phyloP scores from a whole-genome alignment of 2,888 invertebrate genomes.

The Acanthosepion pharaonis region DNA sequence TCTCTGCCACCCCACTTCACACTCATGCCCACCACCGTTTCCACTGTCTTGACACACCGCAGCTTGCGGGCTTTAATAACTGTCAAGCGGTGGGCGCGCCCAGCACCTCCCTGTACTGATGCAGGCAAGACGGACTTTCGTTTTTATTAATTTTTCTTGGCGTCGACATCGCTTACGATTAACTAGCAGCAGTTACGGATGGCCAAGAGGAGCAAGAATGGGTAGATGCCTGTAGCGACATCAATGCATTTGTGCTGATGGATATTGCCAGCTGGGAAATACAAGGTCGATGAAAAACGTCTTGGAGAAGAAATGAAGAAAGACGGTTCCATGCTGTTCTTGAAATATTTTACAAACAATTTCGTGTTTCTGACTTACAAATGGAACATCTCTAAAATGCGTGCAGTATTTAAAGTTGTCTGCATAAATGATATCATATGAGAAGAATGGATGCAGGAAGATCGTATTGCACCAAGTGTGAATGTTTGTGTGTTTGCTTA shows the following conservation, averaged over 20 bases:
- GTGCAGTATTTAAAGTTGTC: neutral
- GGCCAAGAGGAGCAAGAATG: neutral
- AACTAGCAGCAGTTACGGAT: conserved; percentile 22
- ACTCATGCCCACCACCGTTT: neutral
- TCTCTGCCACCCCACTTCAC: neutral
- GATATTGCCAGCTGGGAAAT: neutral
- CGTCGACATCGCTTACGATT: neutral
- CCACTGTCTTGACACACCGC: conserved; percentile 36
- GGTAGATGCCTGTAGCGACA: neutral
- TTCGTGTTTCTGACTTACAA: neutral
- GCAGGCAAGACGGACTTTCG: conserved; percentile 21
- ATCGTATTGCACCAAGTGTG: no score
- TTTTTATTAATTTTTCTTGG: conserved; percentile 33
- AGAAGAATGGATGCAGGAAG: no score
- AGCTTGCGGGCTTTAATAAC: conserved; percentile 33
- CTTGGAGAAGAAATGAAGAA: neutral
- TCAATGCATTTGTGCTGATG: neutral
- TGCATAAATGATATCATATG: no score
- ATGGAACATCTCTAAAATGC: neutral
- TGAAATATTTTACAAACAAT: neutral
- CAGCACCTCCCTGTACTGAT: neutral
- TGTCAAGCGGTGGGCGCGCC: conserved; percentile 33
- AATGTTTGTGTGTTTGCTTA: no score
- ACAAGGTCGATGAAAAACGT: neutral
- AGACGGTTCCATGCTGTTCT: neutral